Conservation (phyloP, 2,888 invertebrate genomes). For the Timema podura region DNA sequence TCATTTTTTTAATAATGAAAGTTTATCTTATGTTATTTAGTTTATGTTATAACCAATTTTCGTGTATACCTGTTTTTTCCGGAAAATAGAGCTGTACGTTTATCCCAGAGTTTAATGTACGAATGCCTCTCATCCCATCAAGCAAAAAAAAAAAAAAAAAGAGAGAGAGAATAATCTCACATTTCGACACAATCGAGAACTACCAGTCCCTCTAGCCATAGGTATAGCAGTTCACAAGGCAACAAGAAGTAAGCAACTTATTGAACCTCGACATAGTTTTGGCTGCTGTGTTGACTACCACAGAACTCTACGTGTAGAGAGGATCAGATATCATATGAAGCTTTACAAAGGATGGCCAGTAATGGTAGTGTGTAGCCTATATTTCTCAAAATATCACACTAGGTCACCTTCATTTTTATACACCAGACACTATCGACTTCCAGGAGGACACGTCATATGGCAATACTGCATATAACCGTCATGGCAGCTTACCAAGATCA, state of each 20-base stretch:
- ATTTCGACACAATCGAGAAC: not conserved
- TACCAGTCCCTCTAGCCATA: not conserved
- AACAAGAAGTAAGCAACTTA: conserved; percentile 10
- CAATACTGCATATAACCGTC: no score
- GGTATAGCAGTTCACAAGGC: conserved; percentile 11
- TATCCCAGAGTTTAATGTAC: conserved; percentile 3
- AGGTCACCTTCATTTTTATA: no score
- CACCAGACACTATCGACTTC: no score
- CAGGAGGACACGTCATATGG: no score
- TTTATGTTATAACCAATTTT: no score
- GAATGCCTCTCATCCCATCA: not conserved
- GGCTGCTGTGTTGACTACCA: conserved; percentile 14
- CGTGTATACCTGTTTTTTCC: no score
- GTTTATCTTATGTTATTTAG: no score
- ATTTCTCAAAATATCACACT: no score
- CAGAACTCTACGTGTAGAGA: not conserved
- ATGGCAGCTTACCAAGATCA: conserved; percentile 3
- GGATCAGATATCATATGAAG: no score
- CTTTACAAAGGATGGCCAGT: no score
- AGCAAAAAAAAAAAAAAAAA: not conserved
- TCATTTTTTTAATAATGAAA: no score
- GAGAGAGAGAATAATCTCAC: not conserved
- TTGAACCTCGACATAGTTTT: conserved; percentile 1
- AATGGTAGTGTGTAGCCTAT: no score
- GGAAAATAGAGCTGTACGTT: conserved; percentile 5